These are phyloP conservation scores for Octodonta nipae DNA, from an alignment of 2,888 invertebrate species.

Conservation along the genomic window DNA sequence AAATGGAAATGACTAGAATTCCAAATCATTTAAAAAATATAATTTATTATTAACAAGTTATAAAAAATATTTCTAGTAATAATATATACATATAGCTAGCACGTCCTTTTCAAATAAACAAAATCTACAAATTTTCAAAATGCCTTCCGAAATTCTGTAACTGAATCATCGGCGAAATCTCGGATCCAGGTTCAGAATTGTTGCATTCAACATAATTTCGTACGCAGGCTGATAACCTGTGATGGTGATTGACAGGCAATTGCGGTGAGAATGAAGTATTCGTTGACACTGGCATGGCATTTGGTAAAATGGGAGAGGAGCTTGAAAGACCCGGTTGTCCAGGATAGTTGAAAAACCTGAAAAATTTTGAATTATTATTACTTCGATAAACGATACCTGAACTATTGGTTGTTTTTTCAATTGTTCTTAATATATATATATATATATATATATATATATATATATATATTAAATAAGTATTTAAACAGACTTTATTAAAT, in stretches of 20 bases:
- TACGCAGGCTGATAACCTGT: conserved; percentile 15
- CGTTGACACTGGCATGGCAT: conserved; percentile 31
- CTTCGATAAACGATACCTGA: background rate
- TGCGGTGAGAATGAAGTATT: conserved; percentile 22
- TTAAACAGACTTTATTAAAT: too few species aligned
- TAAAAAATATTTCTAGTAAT: too few species aligned
- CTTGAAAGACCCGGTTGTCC: conserved; percentile 34
- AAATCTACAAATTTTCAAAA: conserved; percentile 29
- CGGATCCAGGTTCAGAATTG: conserved; percentile 19
- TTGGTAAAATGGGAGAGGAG: conserved; percentile 33
- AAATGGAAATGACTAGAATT: too few species aligned
- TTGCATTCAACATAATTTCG: conserved; percentile 26
- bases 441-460: too few species aligned
- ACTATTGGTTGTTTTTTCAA: background rate
- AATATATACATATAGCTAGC: too few species aligned
- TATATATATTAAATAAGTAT: too few species aligned
- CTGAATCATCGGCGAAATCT: conserved; percentile 32
- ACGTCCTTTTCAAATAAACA: too few species aligned
- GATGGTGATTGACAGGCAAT: conserved; percentile 12
- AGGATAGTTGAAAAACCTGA: conserved; percentile 44
- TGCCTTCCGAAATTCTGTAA: conserved; percentile 35
- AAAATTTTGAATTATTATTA: conserved; percentile 15
- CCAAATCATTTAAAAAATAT: too few species aligned
- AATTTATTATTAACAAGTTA: too few species aligned
- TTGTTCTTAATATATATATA: background rate